Conservation (phyloP, 1,140 invertebrate genomes). For the Cydia splendana region DNA sequence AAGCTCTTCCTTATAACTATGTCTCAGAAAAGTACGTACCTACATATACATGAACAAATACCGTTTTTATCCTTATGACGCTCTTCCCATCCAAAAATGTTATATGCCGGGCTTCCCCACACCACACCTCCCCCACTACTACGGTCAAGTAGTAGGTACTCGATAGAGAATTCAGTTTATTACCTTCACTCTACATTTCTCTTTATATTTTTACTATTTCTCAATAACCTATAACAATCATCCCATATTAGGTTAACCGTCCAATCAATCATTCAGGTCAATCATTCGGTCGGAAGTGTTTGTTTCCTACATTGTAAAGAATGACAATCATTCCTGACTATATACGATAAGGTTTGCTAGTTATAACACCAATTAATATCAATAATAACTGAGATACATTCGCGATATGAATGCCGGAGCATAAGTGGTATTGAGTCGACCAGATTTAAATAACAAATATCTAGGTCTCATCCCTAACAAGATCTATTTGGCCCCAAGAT, state of each 20-base stretch:
- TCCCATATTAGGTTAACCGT: slow-evolving; percentile 6
- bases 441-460: not conserved
- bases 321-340: slow-evolving; percentile 20
- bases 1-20: no score
- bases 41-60: no score
- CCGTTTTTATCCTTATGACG: no score
- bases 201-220: not conserved
- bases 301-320: slow-evolving; percentile 17
- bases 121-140: no score
- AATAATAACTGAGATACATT: slow-evolving; percentile 27
- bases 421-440: not conserved
- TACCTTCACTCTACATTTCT: not conserved
- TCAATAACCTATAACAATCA: not conserved
- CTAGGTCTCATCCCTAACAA: no score
- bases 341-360: slow-evolving; percentile 7
- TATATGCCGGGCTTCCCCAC: no score
- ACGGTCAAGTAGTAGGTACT: no score
- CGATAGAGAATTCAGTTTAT: not conserved
- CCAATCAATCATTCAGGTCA: slow-evolving; percentile 13
- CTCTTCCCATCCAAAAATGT: no score
- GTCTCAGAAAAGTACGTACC: no score
- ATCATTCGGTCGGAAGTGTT: slow-evolving; percentile 18
- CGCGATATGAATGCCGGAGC: not conserved
- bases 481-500: no score
- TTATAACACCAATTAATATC: slow-evolving; percentile 21